phyloP scores from a whole-genome alignment of 2,797 vertebrate species.

The Champsocephalus esox region DNA sequence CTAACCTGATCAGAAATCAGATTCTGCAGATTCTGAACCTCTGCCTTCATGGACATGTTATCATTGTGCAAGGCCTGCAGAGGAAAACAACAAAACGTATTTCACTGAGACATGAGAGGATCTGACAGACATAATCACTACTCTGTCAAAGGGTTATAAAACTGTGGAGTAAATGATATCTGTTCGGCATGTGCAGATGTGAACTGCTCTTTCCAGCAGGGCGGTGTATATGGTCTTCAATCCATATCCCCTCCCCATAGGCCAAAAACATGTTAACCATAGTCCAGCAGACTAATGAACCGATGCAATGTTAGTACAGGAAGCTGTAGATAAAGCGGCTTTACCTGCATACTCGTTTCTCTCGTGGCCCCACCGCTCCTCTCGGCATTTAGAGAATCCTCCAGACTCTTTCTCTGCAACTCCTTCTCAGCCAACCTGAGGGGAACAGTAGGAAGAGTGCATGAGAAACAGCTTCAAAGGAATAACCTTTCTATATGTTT shows the following conservation, averaged over 20 bases:
- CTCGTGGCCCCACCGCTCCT: constrained; percentile 90
- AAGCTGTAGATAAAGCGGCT: constrained; percentile 22
- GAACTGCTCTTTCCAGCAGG: background rate
- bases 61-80: constrained; percentile 92
- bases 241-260: constrained; percentile 15
- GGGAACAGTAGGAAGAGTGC: constrained; percentile 13
- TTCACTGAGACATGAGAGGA: background rate
- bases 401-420: constrained; percentile 93
- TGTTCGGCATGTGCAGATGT: background rate
- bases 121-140: background rate
- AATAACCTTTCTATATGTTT: background rate
- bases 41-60: constrained; percentile 91
- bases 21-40: constrained; percentile 92
- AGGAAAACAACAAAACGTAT: constrained; percentile 7
- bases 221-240: background rate
- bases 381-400: constrained; percentile 93
- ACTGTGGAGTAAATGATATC: background rate
- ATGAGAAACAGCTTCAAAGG: background rate
- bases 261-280: background rate
- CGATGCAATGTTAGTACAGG: constrained; percentile 22
- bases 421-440: constrained; percentile 95
- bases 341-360: constrained; percentile 96
- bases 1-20: constrained; percentile 93
- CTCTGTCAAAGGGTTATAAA: background rate
- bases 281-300: constrained; percentile 52